phyloP scores from a whole-genome alignment of 2,888 invertebrate species.

The Bombylius major region DNA sequence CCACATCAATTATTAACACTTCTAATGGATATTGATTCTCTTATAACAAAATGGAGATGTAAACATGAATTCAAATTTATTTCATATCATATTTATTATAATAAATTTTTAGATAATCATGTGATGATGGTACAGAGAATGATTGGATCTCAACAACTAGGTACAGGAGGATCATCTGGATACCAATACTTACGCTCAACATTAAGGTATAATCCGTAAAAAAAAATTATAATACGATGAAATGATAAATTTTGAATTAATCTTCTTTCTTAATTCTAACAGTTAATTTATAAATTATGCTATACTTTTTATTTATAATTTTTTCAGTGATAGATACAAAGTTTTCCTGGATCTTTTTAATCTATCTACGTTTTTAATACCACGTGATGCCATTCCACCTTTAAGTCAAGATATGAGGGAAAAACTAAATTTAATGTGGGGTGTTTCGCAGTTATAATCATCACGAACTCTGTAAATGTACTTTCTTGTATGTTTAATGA shows the following conservation, averaged over 20 bases:
- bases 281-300: no score
- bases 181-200: constrained; percentile 96
- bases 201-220: constrained; percentile 53
- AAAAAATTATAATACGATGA: not conserved
- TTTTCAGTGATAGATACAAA: constrained; percentile 90
- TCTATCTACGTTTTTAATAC: constrained; percentile 89
- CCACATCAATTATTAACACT: constrained; percentile 90
- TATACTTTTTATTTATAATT: not conserved
- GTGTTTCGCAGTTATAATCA: not conserved
- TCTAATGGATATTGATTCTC: constrained; percentile 95
- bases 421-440: constrained; percentile 19
- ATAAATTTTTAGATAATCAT: constrained; percentile 68
- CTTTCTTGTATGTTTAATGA: no score
- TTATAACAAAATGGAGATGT: constrained; percentile 99
- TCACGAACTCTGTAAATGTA: no score
- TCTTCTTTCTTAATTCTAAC: not conserved
- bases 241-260: constrained; percentile 6
- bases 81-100: not conserved
- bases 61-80: constrained; percentile 12
- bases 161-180: constrained; percentile 96
- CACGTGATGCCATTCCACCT: constrained; percentile 80
- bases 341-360: constrained; percentile 97
- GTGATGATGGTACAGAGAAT: constrained; percentile 97
- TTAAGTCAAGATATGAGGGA: constrained; percentile 62
- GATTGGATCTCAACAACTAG: constrained; percentile 92